phyloP scores from a whole-genome alignment of 2,888 invertebrate genomes.

The Plebejus melissa region DNA sequence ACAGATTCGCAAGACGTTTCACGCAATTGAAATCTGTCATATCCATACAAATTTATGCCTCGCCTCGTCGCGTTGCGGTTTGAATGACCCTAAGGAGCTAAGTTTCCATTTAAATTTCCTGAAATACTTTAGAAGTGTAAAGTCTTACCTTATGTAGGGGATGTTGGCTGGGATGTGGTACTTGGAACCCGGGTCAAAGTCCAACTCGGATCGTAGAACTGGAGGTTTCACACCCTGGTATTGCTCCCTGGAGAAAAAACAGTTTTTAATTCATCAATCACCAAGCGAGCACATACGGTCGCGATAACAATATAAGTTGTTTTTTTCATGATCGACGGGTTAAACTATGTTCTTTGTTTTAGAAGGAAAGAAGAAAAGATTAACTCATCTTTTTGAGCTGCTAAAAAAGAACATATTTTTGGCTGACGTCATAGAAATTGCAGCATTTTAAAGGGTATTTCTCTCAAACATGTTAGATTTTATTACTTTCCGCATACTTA shows the following conservation, averaged over 20 bases:
- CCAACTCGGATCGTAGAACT: conserved; percentile 88
- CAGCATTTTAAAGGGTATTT: not conserved
- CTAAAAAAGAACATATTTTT: not conserved
- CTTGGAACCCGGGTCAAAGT: conserved; percentile 96
- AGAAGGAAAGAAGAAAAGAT: not conserved
- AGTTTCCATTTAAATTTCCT: no score
- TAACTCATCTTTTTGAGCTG: not conserved
- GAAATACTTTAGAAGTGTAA: not conserved
- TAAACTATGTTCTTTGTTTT: not conserved
- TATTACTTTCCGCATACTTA: not conserved
- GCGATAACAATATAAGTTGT: no score
- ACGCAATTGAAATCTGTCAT: no score
- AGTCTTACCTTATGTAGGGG: conserved; percentile 91
- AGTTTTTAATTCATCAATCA: not conserved
- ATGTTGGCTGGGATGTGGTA: conserved; percentile 95
- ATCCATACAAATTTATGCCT: no score
- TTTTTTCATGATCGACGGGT: no score
- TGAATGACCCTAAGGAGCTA: no score
- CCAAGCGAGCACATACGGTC: no score
- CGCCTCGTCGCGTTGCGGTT: no score
- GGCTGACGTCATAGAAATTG: not conserved
- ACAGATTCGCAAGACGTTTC: no score
- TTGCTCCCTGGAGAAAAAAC: conserved; percentile 80
- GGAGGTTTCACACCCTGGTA: conserved; percentile 93
- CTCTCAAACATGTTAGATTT: not conserved